phyloP scores from a whole-genome alignment of 2,888 invertebrate species.

The Pterostichus madidus region DNA sequence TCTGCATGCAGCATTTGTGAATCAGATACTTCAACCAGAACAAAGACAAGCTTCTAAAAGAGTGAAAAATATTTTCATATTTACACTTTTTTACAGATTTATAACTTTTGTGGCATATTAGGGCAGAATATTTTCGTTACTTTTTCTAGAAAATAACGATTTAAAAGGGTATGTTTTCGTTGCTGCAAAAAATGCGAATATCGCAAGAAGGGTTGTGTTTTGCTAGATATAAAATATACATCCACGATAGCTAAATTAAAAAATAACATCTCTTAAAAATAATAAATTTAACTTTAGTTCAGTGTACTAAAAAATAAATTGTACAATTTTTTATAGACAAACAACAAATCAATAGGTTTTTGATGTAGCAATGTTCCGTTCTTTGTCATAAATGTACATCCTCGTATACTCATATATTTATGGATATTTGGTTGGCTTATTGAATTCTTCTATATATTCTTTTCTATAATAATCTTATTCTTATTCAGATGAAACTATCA shows the following conservation, averaged over 20 bases:
- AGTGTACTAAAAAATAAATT: neutral
- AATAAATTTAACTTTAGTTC: slow-evolving; percentile 15
- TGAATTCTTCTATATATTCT: neutral
- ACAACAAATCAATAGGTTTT: neutral
- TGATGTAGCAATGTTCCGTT: too few relatives aligned
- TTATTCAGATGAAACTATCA: neutral
- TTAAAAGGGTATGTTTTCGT: slow-evolving; percentile 41
- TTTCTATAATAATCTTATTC: neutral
- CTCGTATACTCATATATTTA: too few relatives aligned
- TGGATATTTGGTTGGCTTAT: neutral
- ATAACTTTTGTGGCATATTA: too few relatives aligned
- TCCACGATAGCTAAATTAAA: slow-evolving; percentile 29
- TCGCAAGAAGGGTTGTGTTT: slow-evolving; percentile 28
- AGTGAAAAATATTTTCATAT: too few relatives aligned
- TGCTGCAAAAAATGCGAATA: slow-evolving; percentile 18
- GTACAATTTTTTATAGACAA: neutral
- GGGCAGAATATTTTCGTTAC: neutral
- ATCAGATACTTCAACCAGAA: neutral
- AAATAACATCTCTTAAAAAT: slow-evolving; percentile 34
- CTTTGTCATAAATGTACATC: too few relatives aligned
- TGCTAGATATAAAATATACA: slow-evolving; percentile 8
- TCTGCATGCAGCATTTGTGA: slow-evolving; percentile 61
- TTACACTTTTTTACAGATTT: too few relatives aligned
- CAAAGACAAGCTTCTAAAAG: too few relatives aligned
- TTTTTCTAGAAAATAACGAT: slow-evolving; percentile 35